These are phyloP conservation scores for Philopedon plagiatum DNA, from an alignment of 2,888 invertebrate genomes.

Conservation along the genomic window DNA sequence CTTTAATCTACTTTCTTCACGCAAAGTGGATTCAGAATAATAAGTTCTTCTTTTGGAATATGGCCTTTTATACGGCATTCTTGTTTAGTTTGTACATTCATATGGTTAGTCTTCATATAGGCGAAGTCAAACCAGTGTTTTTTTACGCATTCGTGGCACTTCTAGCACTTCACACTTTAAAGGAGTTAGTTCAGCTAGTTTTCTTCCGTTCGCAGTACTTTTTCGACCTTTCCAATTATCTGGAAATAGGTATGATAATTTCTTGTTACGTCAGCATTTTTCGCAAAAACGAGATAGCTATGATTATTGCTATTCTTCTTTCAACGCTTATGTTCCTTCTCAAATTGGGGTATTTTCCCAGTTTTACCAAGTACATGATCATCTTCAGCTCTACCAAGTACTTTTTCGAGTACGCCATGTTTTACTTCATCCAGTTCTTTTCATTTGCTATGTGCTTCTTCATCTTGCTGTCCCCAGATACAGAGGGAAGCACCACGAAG, in stretches of 20 bases:
- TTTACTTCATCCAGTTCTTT: conserved; percentile 58
- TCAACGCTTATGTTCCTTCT: conserved; percentile 53
- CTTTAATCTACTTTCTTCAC: conserved; percentile 52
- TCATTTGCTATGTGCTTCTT: conserved; percentile 58
- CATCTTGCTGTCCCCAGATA: conserved; percentile 54
- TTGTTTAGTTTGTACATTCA: conserved; percentile 52
- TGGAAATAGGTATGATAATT: conserved; percentile 49
- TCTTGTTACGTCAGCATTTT: conserved; percentile 44
- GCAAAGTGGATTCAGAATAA: conserved; percentile 53
- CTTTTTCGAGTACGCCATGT: conserved; percentile 56
- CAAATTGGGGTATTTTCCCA: conserved; percentile 54
- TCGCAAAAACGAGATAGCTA: conserved; percentile 48
- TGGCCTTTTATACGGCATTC: conserved; percentile 49
- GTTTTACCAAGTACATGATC: conserved; percentile 56
- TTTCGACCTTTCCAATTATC: conserved; percentile 52
- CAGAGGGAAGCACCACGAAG: neutral
- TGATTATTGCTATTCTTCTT: conserved; percentile 53
- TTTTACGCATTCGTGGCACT: conserved; percentile 41
- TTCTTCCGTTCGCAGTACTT: conserved; percentile 52
- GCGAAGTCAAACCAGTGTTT: conserved; percentile 11
- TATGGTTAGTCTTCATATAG: conserved; percentile 49
- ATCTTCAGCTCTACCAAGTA: conserved; percentile 57
- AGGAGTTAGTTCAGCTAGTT: conserved; percentile 53
- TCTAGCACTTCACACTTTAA: conserved; percentile 46
- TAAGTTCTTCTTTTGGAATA: conserved; percentile 52